Base-by-base conservation (phyloP, 2,797 vertebrate species). In the Rhodeus uyekii region DNA sequence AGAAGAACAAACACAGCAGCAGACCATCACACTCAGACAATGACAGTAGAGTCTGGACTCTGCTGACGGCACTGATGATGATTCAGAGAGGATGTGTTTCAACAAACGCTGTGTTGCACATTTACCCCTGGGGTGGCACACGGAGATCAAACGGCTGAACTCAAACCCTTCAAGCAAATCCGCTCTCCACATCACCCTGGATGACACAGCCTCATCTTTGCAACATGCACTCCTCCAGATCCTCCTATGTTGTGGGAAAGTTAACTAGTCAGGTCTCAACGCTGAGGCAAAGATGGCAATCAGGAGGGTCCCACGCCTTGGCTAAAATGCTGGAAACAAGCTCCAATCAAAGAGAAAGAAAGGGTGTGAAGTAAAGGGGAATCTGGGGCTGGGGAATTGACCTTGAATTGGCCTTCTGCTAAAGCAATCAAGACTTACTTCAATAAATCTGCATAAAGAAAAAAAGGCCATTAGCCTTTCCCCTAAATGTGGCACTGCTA, bases 391-490 rank as follows among this genome's bases (percentile, higher is more conserved):
- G 3, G 18, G 58, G 78, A 60, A 36, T 60, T 76, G 71, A 39
- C 68, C 29, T 48, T 48, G 58, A 60, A 60, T 29, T 60, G 58
- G 9, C 32, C 64, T 60, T 88, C 92, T 93, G 93, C 82, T 89
- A 90, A 91, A 93, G 88, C 84, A 88, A 94, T 94, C 90, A 93
- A 88, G 88, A 5, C 85, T 75, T 84, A 87, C 87, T 88, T 90
- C 90, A 91, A 91, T 92, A 93, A 93, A 93, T 93, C 91, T 93
- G 89, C 89, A 92, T 91, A 90, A 87, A 90, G 88, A 88, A 72
- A 84, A 42, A 85, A 86, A 85, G 48, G 44, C 67, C 72, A 44
- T 74, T 75, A 65, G 81, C 48, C 46, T 75, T 65, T 85, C 50
- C 32, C 46, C 42, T 78, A 84, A 87, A 82, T 73, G 81, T 83